These are phyloP conservation scores for Drosophila nr. perissopoda DNA, from an alignment of 2,888 invertebrate genomes.

Conservation along the genomic window DNA sequence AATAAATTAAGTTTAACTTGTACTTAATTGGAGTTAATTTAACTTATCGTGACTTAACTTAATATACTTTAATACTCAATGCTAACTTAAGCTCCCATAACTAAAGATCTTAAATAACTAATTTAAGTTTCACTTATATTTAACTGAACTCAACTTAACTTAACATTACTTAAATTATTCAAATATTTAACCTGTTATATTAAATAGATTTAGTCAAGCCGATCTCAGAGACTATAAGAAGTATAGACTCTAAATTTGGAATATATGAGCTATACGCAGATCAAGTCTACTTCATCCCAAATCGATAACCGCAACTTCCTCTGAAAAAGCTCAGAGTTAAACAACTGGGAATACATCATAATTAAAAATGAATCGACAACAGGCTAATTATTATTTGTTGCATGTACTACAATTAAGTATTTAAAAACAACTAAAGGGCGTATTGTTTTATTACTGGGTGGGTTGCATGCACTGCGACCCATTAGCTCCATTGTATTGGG, in stretches of 20 bases:
- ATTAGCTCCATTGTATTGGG: background rate
- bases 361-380: background rate
- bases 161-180: background rate
- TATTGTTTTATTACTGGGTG: background rate
- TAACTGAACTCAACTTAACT: background rate
- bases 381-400: background rate
- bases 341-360: background rate
- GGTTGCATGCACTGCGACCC: background rate
- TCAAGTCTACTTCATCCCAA: too few relatives aligned
- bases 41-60: too few relatives aligned
- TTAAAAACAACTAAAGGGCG: background rate
- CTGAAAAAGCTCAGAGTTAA: background rate
- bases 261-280: too few relatives aligned
- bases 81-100: too few relatives aligned
- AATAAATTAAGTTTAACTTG: too few relatives aligned
- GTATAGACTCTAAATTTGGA: background rate
- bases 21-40: too few relatives aligned
- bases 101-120: background rate
- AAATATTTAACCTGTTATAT: background rate
- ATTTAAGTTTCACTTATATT: background rate
- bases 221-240: too few relatives aligned
- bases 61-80: too few relatives aligned
- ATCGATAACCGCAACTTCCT: too few relatives aligned
- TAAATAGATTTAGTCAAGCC: background rate
- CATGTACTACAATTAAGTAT: background rate